phyloP scores from a whole-genome alignment of 1,140 invertebrate genomes.

The Drosophila pruinosa region DNA sequence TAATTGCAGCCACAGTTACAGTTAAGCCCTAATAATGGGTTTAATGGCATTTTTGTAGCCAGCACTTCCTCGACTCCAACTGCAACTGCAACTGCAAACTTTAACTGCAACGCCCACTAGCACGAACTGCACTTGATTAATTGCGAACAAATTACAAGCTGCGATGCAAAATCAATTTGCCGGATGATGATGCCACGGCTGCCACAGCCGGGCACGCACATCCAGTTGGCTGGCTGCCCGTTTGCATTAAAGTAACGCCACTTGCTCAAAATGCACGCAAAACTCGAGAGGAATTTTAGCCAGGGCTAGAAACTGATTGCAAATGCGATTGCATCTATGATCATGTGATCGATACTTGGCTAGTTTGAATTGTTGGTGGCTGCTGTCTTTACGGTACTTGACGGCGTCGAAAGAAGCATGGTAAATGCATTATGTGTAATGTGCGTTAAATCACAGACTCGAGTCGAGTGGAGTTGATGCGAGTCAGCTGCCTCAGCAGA shows the following conservation, averaged over 20 bases:
- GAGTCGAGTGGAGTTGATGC: background rate
- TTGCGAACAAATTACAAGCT: conserved; percentile 55
- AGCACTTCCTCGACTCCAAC: background rate
- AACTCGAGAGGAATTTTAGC: background rate
- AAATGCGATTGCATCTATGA: conserved; percentile 31
- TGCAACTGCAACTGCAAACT: background rate
- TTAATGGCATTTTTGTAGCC: conserved; percentile 37
- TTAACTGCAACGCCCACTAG: conserved; percentile 53
- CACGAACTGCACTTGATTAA: conserved; percentile 70
- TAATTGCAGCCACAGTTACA: conserved; percentile 71
- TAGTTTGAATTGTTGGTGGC: conserved; percentile 56
- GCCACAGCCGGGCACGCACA: conserved; percentile 49
- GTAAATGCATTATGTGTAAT: conserved; percentile 77
- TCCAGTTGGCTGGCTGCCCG: background rate
- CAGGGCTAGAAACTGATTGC: conserved; percentile 41
- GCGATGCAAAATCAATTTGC: conserved; percentile 72
- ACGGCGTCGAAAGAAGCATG: conserved; percentile 47
- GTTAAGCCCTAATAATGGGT: conserved; percentile 74
- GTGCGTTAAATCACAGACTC: conserved; percentile 67
- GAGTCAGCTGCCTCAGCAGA: conserved; percentile 8
- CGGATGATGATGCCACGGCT: conserved; percentile 31
- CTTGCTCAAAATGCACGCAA: conserved; percentile 59
- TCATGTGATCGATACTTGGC: conserved; percentile 58
- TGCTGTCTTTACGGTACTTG: conserved; percentile 66
- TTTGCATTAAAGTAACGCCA: conserved; percentile 61